Evolutionary conservation across 2,797 vertebrate genomes (phyloP).

Genomic region (Ficedula albicollis): DNA sequence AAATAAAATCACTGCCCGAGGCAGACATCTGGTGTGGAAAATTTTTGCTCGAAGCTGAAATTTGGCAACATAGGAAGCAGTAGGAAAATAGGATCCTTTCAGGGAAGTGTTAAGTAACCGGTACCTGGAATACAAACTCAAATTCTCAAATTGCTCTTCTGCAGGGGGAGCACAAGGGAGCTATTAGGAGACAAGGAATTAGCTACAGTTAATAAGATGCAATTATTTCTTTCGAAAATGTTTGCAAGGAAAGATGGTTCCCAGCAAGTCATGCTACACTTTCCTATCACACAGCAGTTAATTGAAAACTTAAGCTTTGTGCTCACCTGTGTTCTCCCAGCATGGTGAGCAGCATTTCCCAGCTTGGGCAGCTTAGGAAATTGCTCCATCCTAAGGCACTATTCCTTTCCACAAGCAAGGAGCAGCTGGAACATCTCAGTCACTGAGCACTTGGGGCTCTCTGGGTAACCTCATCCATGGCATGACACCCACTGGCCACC

Average conservation of each 20-base stretch:
- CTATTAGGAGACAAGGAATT: background rate
- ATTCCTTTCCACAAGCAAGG: background rate
- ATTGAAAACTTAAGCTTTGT: background rate
- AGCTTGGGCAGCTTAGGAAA: background rate
- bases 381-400: background rate
- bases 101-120: background rate
- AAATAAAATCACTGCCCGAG: slow-evolving; percentile 23
- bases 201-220: slow-evolving; percentile 6
- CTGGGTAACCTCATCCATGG: background rate
- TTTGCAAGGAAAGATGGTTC: slow-evolving; percentile 5
- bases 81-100: background rate
- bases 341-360: background rate
- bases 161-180: background rate
- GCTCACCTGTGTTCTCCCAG: background rate
- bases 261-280: background rate
- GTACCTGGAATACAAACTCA: slow-evolving; percentile 24
- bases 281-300: background rate
- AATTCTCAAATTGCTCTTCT: background rate
- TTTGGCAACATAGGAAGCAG: background rate
- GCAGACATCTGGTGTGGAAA: slow-evolving; percentile 50
- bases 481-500: background rate
- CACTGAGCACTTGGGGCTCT: background rate
- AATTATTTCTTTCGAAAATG: background rate
- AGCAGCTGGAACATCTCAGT: background rate
- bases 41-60: slow-evolving; percentile 21